A percentile compares a stretch with the other conserved stretches of the same genome.
These are phyloP conservation scores for Hedya salicella DNA, from an alignment of 2,888 invertebrate species.

Conservation along the genomic window DNA sequence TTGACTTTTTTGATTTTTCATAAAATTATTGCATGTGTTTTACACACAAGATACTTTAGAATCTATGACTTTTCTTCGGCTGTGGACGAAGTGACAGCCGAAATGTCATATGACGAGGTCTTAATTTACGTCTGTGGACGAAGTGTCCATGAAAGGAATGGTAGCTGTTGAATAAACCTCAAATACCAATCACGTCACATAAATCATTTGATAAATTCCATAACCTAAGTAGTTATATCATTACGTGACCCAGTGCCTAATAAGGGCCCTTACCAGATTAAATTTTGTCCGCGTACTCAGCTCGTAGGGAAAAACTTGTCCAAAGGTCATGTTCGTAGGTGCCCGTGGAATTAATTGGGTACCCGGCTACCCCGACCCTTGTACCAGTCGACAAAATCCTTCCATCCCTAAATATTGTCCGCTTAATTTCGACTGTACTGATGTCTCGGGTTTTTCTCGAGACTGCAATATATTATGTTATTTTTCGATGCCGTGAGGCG, in stretches of 20 bases:
- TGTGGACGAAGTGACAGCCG: too few relatives aligned
- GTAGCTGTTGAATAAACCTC: too few relatives aligned
- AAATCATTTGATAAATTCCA: too few relatives aligned
- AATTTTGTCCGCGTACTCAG: conserved; percentile 57
- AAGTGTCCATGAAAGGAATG: too few relatives aligned
- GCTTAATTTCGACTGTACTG: conserved; percentile 21
- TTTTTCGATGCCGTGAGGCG: conserved; percentile 5
- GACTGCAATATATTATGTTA: conserved; percentile 25
- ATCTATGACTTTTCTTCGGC: too few relatives aligned
- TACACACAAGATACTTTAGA: too few relatives aligned
- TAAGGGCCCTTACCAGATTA: conserved; percentile 56
- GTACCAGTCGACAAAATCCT: conserved; percentile 67
- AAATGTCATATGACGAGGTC: too few relatives aligned
- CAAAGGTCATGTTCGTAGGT: conserved; percentile 54
- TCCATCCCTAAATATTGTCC: conserved; percentile 35
- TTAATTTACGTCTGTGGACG: too few relatives aligned
- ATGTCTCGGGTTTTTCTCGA: conserved; percentile 30
- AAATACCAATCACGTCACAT: too few relatives aligned
- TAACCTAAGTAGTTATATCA: conserved; percentile 22
- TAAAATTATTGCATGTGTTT: too few relatives aligned
- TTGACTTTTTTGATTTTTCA: too few relatives aligned
- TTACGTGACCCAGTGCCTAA: conserved; percentile 31
- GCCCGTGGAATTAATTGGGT: conserved; percentile 68
- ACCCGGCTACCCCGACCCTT: conserved; percentile 61
- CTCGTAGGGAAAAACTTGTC: conserved; percentile 60